These are phyloP conservation scores for Drosophila yooni DNA, from an alignment of 2,888 invertebrate species.

Conservation along the genomic window DNA sequence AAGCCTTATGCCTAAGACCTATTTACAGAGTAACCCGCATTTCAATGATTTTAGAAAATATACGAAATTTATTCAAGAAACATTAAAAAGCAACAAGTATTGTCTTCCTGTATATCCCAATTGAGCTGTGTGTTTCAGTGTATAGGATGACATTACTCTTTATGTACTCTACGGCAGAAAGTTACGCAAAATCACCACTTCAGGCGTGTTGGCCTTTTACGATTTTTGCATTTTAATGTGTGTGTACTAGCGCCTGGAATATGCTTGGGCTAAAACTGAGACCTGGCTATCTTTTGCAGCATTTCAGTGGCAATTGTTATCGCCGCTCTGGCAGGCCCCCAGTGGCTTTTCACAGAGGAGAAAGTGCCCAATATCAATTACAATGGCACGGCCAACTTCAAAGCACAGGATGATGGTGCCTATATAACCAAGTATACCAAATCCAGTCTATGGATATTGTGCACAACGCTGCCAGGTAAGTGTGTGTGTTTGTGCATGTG, in stretches of 20 bases:
- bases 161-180: slow-evolving; percentile 2
- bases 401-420: slow-evolving; percentile 83
- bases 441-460: slow-evolving; percentile 85
- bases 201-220: slow-evolving; percentile 1
- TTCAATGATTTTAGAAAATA: background rate
- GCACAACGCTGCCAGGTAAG: slow-evolving; percentile 84
- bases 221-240: background rate
- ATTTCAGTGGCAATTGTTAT: slow-evolving; percentile 85
- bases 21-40: too few species aligned
- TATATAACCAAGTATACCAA: slow-evolving; percentile 84
- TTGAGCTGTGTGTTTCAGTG: background rate
- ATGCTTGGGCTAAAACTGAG: slow-evolving; percentile 33
- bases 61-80: background rate
- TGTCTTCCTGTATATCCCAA: background rate
- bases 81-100: background rate
- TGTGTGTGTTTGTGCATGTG: background rate
- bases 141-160: background rate
- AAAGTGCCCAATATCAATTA: slow-evolving; percentile 91
- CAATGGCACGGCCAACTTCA: slow-evolving; percentile 88
- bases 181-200: background rate
- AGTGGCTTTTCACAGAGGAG: slow-evolving; percentile 95
- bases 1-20: background rate
- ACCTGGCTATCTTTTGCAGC: slow-evolving; percentile 60
- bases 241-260: background rate
- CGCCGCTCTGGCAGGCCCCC: slow-evolving; percentile 86